These are phyloP conservation scores for Phalangium opilio DNA, from an alignment of 2,888 invertebrate species.

Conservation along the genomic window DNA sequence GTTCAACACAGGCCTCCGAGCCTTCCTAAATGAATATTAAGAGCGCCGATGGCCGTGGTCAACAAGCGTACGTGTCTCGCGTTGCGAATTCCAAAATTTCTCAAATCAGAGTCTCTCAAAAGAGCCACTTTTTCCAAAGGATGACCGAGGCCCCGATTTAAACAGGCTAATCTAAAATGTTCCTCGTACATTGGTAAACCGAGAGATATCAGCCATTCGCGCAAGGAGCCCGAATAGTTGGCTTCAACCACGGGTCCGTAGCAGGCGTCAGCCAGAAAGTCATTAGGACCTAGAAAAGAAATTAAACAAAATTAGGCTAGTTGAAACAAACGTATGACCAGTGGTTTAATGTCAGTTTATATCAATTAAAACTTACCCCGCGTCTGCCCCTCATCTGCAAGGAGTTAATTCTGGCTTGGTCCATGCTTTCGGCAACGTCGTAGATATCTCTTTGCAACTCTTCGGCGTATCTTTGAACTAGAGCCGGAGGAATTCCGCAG, in stretches of 20 bases:
- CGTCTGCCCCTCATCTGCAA: conserved; percentile 25
- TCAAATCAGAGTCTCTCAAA: conserved; percentile 15
- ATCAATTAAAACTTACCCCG: conserved; percentile 23
- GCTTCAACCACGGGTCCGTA: conserved; percentile 27
- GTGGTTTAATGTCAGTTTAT: neutral
- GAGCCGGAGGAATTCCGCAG: conserved; percentile 30
- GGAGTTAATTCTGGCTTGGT: conserved; percentile 27
- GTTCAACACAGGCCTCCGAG: too few species aligned
- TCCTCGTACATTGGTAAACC: conserved; percentile 31
- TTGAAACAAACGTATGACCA: neutral
- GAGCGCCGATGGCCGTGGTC: conserved; percentile 18
- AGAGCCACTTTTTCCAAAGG: conserved; percentile 25
- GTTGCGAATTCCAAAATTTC: conserved; percentile 14
- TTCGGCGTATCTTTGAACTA: conserved; percentile 31
- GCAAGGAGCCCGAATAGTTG: conserved; percentile 25
- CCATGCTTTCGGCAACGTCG: conserved; percentile 28
- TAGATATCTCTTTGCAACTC: conserved; percentile 28
- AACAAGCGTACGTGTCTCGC: conserved; percentile 17
- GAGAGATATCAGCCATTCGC: conserved; percentile 29
- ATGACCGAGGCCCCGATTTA: neutral
- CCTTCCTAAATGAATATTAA: conserved; percentile 14
- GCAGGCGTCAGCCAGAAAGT: conserved; percentile 27
- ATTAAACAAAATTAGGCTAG: too few species aligned
- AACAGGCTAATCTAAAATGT: conserved; percentile 12
- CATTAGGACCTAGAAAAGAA: conserved; percentile 27